Base-by-base conservation (phyloP, 2,113 vertebrate species). In the Sylvia atricapilla region DNA sequence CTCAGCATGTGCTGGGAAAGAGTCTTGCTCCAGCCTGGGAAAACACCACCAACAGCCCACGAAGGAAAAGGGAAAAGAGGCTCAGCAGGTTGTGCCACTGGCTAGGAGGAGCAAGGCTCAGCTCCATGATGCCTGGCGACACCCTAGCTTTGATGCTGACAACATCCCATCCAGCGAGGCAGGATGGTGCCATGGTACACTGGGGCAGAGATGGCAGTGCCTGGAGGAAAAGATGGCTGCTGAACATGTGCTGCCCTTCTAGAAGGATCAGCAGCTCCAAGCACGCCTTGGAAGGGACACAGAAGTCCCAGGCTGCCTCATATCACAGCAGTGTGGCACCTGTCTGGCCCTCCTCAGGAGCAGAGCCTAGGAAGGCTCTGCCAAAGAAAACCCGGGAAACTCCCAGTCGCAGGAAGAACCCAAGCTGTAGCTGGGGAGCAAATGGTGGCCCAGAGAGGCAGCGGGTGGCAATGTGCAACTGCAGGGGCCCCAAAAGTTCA, bases 201-300 rank as follows among this genome's bases (percentile, higher is more conserved):
- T 35, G 52, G 11, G 20, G 50, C 25, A 86, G 25, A 79, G 17
- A 41, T 1, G 1, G 63, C 19, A 80, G 20, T 9, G 23, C 14
- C 8, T 3, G 6, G n/a, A 72, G 25, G 41, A 55, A 31, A 24
- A 0, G 33, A 17, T 0, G 0, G 22, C 55, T 9, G 7, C 15
- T 67, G 35, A 81, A 74, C 13, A 8, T 0, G 2, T 1, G 0
- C 35, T 91, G 10, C 24, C 35, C 66, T 25, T 23, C 25, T 28
- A 35, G 10, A 41, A 75, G 12, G 22, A 25, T 5, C 2, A 2
- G 47, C n/a, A 76, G n/a, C 31, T 90, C 59, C 60, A 46, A 63
- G 22, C 8, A 20, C 30, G 24, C 18, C 33, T 35, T 46, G 22
- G 10, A 41, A 79, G n/a, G 25, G 35, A 24, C 2, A 2, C 0